Base-by-base conservation (phyloP, 1,140 invertebrate genomes). In the Gryon sp. region DNA sequence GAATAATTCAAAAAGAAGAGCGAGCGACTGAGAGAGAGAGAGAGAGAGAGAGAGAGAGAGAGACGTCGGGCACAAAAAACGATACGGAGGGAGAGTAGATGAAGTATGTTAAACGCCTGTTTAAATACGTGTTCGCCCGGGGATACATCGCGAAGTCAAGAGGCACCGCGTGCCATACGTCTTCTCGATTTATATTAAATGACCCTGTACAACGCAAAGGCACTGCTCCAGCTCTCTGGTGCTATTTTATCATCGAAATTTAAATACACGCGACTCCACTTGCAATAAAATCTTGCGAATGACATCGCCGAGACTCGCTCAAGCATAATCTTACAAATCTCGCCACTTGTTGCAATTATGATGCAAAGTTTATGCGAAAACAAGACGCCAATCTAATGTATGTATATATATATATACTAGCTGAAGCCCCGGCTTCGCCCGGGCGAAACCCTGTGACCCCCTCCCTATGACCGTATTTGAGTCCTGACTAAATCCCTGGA, bases 91-190 rank as follows among this genome's bases (percentile, higher is more conserved):
- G 11, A 19, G 57, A 80, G 79, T 82, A 83, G 82, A 87, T 87
- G 85, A 87, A 86, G 85, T 85, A 87, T 87, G 84, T 87, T 86
- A 86, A 87, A 87, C 81, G 85, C 80, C 82, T 85, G 83, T 85
- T 87, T 87, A 86, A 87, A 86, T 87, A 87, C 83, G 82, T 87
- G 84, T 86, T 83, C 76, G 82, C 82, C 80, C 80, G 79, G 79
- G 84, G 84, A 84, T 84, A 83, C 81, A 81, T 77, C 65, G 74
- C 62, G 55, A 20, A 82, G 79, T 82, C 83, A 83, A 82, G 66
- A 79, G 80, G 69, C 66, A 83, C 81, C 83, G 75, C 77, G 81
- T 73, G 63, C 82, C 81, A 86, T 87, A 83, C 84, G 81, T 87
- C 86, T 85, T 87, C 80, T 84, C 84, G 82, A 87, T 87, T 86